phyloP scores from a whole-genome alignment of 2,113 vertebrate genomes.

The Leptosomus discolor region DNA sequence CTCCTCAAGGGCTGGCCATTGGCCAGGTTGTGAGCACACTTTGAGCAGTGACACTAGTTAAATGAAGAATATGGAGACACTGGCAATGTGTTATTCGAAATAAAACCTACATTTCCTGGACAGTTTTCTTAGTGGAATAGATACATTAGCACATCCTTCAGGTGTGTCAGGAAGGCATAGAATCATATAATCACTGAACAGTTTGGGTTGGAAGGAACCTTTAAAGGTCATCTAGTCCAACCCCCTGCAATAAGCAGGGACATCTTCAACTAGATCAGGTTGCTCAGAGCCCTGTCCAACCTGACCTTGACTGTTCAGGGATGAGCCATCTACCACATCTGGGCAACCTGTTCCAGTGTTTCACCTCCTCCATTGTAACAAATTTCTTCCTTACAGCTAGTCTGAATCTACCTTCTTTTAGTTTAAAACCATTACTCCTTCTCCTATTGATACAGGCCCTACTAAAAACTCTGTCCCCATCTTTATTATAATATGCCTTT shows the following conservation, averaged over 20 bases:
- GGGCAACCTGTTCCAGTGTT: neutral
- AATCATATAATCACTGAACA: neutral
- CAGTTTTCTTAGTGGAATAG: neutral
- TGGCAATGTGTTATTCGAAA: neutral
- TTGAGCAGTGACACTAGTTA: neutral
- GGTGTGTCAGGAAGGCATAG: neutral
- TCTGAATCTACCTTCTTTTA: neutral
- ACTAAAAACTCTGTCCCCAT: neutral
- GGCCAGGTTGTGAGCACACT: neutral
- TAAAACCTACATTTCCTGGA: neutral
- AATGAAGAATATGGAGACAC: neutral
- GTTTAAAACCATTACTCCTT: neutral
- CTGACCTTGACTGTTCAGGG: neutral
- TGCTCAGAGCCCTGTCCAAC: neutral
- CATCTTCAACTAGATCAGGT: neutral
- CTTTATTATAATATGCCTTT: neutral
- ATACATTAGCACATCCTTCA: neutral
- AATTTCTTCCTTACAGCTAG: neutral
- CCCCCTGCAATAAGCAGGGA: neutral
- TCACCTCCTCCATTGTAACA: fast-evolving
- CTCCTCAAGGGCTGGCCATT: neutral
- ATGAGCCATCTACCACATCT: neutral
- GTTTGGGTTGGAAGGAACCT: neutral
- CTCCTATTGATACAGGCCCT: fast-evolving
- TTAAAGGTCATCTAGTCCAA: neutral